phyloP scores from a whole-genome alignment of 2,888 invertebrate genomes.

The Heliconius cydno region DNA sequence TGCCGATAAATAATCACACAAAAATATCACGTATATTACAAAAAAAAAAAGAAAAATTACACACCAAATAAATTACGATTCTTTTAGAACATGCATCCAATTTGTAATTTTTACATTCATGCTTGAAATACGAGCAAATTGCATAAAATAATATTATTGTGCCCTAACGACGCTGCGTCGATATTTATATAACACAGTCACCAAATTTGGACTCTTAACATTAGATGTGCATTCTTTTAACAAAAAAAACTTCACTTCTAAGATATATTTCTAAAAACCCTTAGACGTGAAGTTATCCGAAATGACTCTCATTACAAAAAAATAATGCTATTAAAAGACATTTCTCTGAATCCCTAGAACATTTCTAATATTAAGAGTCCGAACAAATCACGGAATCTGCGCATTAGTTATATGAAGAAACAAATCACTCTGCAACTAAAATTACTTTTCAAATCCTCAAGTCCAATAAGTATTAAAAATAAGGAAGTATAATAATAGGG shows the following conservation, averaged over 20 bases:
- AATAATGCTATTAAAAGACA: background rate
- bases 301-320: background rate
- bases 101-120: conserved; percentile 39
- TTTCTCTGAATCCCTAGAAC: background rate
- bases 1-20: conserved; percentile 49
- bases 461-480: conserved; percentile 14
- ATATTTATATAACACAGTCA: conserved; percentile 26
- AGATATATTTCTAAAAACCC: too few species aligned
- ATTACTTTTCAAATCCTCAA: conserved; percentile 14
- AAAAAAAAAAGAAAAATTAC: conserved; percentile 37
- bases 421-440: conserved; percentile 19
- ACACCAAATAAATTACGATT: conserved; percentile 47
- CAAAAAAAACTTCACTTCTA: too few species aligned
- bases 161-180: conserved; percentile 27
- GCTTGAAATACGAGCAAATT: conserved; percentile 34
- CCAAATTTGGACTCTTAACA: conserved; percentile 5
- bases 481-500: conserved; percentile 15
- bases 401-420: conserved; percentile 15
- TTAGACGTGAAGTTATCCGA: conserved; percentile 2
- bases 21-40: conserved; percentile 47
- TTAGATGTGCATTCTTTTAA: background rate
- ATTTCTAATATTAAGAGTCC: conserved; percentile 16
- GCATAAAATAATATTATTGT: conserved; percentile 41
- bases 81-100: conserved; percentile 51
- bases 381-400: background rate